A percentile compares a stretch with the other conserved stretches of the same genome.
Evolutionary conservation across 64 coral and sea anemone species (phyloP).

Genomic region (Hydrozoanthus tunicans): DNA sequence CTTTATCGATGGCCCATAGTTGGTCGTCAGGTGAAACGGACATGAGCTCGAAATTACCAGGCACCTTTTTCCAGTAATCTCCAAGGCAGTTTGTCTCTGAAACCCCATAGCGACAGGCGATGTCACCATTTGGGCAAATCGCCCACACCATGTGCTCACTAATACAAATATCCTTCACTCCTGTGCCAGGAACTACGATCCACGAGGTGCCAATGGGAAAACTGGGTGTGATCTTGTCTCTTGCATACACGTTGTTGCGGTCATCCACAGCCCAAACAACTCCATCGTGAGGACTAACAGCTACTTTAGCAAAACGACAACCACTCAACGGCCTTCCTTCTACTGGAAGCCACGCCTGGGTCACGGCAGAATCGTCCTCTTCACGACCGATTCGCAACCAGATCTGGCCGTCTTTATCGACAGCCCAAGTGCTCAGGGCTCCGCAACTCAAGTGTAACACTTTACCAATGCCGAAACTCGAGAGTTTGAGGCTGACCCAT

Average conservation of each 20-base stretch:
- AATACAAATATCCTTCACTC: constrained; percentile 74
- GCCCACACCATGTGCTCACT: constrained; percentile 86
- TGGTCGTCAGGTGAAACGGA: constrained; percentile 84
- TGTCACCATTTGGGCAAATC: constrained; percentile 81
- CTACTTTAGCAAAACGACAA: constrained; percentile 78
- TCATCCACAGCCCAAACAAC: constrained; percentile 95
- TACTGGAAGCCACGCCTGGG: constrained; percentile 87
- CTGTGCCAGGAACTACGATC: constrained; percentile 71
- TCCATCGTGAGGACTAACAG: constrained; percentile 74
- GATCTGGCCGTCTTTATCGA: constrained; percentile 74
- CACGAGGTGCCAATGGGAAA: constrained; percentile 83
- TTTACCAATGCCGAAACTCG: constrained; percentile 63
- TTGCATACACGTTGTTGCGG: constrained; percentile 83
- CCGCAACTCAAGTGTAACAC: constrained; percentile 89
- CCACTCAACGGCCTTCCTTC: constrained; percentile 54
- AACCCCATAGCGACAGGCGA: constrained; percentile 93
- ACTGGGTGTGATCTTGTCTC: constrained; percentile 69
- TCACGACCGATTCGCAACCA: constrained; percentile 90
- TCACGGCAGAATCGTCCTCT: constrained; percentile 53
- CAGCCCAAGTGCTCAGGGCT: constrained; percentile 90
- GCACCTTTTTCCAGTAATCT: constrained; percentile 98
- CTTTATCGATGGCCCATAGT: constrained; percentile 87
- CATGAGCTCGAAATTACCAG: constrained; percentile 91
- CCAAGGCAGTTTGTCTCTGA: constrained; percentile 73
- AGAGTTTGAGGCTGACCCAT: constrained; percentile 65